These are phyloP conservation scores for Phylloscopus trochilus DNA, from an alignment of 2,113 vertebrate genomes.

Conservation along the genomic window DNA sequence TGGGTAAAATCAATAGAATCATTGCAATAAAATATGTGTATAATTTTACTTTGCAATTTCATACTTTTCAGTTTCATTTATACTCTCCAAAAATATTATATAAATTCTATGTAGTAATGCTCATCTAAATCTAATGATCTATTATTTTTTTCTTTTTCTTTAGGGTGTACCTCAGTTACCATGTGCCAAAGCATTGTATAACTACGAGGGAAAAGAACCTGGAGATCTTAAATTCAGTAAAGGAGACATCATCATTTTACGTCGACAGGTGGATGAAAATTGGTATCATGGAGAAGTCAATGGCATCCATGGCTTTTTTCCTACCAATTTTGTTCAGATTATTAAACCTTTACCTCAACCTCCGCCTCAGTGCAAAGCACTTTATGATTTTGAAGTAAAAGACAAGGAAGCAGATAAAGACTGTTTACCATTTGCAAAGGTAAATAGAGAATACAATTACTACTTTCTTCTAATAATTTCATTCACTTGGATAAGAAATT, in stretches of 20 bases:
- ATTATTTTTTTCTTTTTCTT: neutral
- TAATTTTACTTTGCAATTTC: neutral
- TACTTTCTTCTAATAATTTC: neutral
- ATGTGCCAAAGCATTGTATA: constrained; percentile 98
- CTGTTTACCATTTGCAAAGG: constrained; percentile 97
- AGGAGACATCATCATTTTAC: constrained; percentile 95
- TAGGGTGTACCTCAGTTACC: constrained; percentile 93
- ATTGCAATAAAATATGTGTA: neutral
- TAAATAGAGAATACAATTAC: constrained; percentile 50
- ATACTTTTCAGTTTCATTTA: neutral
- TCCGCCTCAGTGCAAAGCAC: constrained; percentile 97
- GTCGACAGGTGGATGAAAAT: constrained; percentile 97
- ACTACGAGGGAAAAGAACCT: constrained; percentile 96
- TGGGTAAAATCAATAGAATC: neutral
- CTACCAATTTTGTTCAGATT: constrained; percentile 97
- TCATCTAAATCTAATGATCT: neutral
- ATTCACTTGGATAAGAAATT: neutral
- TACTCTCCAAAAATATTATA: neutral
- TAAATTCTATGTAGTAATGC: neutral
- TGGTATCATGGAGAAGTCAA: constrained; percentile 98
- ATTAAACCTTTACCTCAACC: constrained; percentile 97
- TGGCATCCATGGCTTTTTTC: constrained; percentile 95
- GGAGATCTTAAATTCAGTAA: constrained; percentile 98
- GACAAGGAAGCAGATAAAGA: constrained; percentile 99
- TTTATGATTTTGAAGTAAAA: constrained; percentile 99